Conservation (phyloP, 2,888 invertebrate species). For the Xanthorhoe spadicearia region DNA sequence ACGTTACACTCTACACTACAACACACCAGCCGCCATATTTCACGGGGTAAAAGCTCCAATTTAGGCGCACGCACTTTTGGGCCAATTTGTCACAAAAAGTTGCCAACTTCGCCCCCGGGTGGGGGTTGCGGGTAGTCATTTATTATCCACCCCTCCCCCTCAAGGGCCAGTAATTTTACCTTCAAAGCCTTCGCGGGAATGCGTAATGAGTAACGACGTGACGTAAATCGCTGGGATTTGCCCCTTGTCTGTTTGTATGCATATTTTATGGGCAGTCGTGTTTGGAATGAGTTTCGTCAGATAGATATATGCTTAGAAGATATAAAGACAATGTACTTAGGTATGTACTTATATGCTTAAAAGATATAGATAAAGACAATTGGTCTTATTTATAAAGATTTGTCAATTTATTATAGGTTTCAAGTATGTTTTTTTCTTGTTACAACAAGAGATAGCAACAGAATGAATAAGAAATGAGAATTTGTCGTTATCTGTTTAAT, state of each 20-base stretch:
- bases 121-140: conserved; percentile 63
- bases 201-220: conserved; percentile 79
- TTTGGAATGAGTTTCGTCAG: conserved; percentile 32
- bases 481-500: no score
- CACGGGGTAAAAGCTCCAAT: conserved; percentile 44
- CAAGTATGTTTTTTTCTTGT: no score
- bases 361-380: no score
- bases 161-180: conserved; percentile 80
- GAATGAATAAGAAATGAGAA: no score
- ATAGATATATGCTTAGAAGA: not conserved
- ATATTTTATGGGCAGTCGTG: conserved; percentile 41
- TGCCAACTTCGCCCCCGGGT: conserved; percentile 71
- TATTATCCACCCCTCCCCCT: conserved; percentile 68
- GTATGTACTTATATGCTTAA: no score
- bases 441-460: no score
- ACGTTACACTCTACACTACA: conserved; percentile 20
- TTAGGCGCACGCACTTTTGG: conserved; percentile 74
- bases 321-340: not conserved
- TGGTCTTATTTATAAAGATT: no score
- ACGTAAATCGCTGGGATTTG: conserved; percentile 76
- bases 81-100: conserved; percentile 84
- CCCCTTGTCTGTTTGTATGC: conserved; percentile 61
- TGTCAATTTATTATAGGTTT: no score
- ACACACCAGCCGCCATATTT: conserved; percentile 28
- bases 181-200: conserved; percentile 81